Base-by-base conservation (phyloP, 2,113 vertebrate species). In the Onychostoma macrolepis region DNA sequence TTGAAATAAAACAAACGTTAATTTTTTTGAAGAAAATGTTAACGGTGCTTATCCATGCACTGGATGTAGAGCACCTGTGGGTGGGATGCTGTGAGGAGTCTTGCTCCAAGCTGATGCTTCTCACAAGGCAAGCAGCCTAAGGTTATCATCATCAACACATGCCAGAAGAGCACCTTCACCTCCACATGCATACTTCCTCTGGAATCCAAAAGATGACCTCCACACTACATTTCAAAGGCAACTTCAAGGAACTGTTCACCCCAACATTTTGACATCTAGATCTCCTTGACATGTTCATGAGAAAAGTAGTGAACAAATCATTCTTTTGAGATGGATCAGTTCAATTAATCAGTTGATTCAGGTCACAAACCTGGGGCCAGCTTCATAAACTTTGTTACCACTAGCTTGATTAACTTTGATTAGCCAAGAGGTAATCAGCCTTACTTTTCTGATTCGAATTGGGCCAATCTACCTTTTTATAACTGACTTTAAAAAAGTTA, bases 11-110 rank as follows among this genome's bases (percentile, higher is more conserved):
- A 50, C 15, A 17, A 6, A 50, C 1, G 4, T 15, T 1, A 4
- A 15, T 48, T 48, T 15, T 48, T 48, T 48, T 48, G 4, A 48
- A 48, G 13, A 50, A 50, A 50, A 65, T 28, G 26, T 65, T 4
- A 67, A 10, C 33, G 24, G 24, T 41, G n/a, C 38, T 63, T 90
- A 90, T 87, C 88, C 6, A 3, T 92, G 91, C 87, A 84, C 33
- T 48, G 84, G 85, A 91, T 45, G 69, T 75, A 87, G 90, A 90
- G 89, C 91, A 93, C 92, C 92, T 92, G 92, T 83, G 84, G 88
- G 89, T 87, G 87, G 89, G 92, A 91, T 87, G 90, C 86, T 91
- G 87, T 2, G 45, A 63, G 12, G 24, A 87, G 61, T 89, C 91
- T 92, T 91, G 88, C 71, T 69, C 84, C 75, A 88, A 92, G 91